Base-by-base conservation (phyloP, 2,888 invertebrate genomes). In the Hetaerina titia region DNA sequence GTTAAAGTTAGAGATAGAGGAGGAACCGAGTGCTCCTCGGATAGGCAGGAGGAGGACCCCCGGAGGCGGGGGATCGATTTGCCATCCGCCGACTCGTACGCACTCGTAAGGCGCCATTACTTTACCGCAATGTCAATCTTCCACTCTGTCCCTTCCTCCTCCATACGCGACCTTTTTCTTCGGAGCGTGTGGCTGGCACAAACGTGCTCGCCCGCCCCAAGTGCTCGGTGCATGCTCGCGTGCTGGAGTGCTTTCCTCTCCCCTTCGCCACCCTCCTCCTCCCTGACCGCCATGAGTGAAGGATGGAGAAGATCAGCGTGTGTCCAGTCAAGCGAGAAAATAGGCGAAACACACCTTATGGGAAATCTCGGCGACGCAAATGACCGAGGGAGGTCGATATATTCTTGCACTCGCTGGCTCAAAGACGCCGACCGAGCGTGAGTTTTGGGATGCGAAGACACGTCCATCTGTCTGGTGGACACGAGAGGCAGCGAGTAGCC, bases 251-350 rank as follows among this genome's bases (percentile, higher is more conserved):
- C 60, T 60, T 31, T 69, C 69, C 69, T 13, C n/a, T 31, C 22
- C 25, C 81, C 69, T 17, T 60, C 60, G 13, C 81, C 25, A 11
- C 81, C 81, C 25, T 81, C 69, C 22, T 8, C 45, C 31, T 15
- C 81, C 22, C 25, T 31, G 25, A 31, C 31, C 81, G 11, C 81
- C 25, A 11, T 13, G 81, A 81, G 81, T 81, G 81, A 81, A 81
- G 81, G 81, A 81, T 81, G 81, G 81, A 81, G 81, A 81, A 81
- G 81, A 81, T 81, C 81, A 81, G 81, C 81, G 31, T 81, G 81
- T 81, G 81, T 15, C 81, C 81, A 31, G 81, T 81, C 31, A 81
- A 81, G 81, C 81, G 81, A 81, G 81, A 31, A 81, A 81, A 81
- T 13, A 15, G 81, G 81, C 31, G 81, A 15, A 22, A 81, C 81